phyloP scores from a whole-genome alignment of 2,113 vertebrate species.

The Sinocyclocheilus anshuiensis region DNA sequence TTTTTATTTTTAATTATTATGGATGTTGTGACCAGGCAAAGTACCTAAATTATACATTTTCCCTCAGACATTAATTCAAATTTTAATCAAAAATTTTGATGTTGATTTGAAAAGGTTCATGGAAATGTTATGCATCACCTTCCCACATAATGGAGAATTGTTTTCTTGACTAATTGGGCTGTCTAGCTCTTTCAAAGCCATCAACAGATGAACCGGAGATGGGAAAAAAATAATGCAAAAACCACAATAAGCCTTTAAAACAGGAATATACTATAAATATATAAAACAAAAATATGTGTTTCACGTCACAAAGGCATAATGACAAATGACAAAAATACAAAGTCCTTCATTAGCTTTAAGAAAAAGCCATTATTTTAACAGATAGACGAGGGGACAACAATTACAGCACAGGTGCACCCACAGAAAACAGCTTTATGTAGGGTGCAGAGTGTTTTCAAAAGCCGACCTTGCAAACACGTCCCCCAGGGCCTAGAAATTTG shows the following conservation, averaged over 20 bases:
- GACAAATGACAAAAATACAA: constrained; percentile 50
- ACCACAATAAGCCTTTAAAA: constrained; percentile 29
- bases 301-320: constrained; percentile 47
- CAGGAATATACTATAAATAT: background rate
- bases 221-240: background rate
- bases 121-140: background rate
- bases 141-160: constrained; percentile 1
- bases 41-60: background rate
- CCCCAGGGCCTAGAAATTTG: constrained; percentile 34
- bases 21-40: background rate
- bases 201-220: background rate
- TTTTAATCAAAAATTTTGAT: background rate
- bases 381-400: constrained; percentile 33
- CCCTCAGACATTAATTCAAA: background rate
- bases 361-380: constrained; percentile 55
- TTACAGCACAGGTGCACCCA: constrained; percentile 52
- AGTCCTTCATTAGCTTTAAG: constrained; percentile 60
- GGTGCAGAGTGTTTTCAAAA: constrained; percentile 29
- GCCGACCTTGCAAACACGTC: constrained; percentile 48
- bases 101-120: background rate
- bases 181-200: background rate
- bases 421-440: constrained; percentile 33
- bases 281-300: constrained; percentile 34
- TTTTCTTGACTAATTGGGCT: background rate
- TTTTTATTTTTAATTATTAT: background rate